These are phyloP conservation scores for Platerodrilus igneus DNA, from an alignment of 2,888 invertebrate genomes.

Conservation along the genomic window DNA sequence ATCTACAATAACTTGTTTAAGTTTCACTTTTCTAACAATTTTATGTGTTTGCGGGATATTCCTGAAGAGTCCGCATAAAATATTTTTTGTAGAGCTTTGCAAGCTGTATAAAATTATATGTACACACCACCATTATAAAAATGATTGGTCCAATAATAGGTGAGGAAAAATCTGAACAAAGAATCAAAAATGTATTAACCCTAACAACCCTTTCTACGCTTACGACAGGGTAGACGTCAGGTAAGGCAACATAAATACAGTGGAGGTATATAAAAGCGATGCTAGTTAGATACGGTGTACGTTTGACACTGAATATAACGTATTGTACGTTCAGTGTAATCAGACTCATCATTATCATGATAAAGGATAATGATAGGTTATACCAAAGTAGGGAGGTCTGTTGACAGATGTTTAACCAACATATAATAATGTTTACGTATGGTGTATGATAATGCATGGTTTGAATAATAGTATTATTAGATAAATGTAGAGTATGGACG, in stretches of 20 bases:
- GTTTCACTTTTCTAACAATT: no score
- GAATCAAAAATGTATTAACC: constrained; percentile 17
- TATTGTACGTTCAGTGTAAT: constrained; percentile 36
- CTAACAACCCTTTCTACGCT: constrained; percentile 34
- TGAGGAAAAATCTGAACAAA: constrained; percentile 17
- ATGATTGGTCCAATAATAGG: constrained; percentile 19
- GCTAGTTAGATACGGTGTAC: constrained; percentile 31
- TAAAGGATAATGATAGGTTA: constrained; percentile 47
- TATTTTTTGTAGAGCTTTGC: no score
- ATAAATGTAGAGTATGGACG: no score
- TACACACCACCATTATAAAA: no score
- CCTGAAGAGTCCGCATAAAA: no score
- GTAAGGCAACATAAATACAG: constrained; percentile 35
- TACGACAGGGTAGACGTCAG: no score
- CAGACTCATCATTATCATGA: constrained; percentile 41
- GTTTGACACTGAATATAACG: constrained; percentile 12
- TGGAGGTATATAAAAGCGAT: constrained; percentile 35
- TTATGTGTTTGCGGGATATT: no score
- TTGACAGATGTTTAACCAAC: constrained; percentile 49
- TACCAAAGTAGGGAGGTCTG: constrained; percentile 44
- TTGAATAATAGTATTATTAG: no score
- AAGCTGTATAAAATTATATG: no score
- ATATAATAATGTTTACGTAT: no score
- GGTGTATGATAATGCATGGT: no score
- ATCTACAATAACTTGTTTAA: no score